Percentiles rank a stretch among this genome's conserved stretches.
phyloP scores from a whole-genome alignment of 2,797 vertebrate species.

The Petrocephalus sullivani region DNA sequence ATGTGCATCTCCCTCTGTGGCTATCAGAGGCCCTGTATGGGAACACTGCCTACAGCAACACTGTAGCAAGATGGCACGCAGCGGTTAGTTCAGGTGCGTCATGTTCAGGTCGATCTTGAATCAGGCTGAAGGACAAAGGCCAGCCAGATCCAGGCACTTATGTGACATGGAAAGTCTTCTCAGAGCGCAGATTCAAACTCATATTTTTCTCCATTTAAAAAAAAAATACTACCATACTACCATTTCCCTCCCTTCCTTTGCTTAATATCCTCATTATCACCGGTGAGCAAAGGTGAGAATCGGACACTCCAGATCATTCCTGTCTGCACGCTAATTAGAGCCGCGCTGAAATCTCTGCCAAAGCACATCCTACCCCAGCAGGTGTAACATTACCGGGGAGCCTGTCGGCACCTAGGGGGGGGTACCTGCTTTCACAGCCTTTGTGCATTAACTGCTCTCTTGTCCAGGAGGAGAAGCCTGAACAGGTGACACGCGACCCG shows the following conservation, averaged over 20 bases:
- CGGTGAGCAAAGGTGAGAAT: conserved; percentile 40
- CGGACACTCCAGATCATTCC: conserved; percentile 3
- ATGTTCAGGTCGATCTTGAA: neutral
- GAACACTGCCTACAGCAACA: neutral
- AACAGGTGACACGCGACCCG: conserved; percentile 97
- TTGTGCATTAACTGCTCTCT: conserved; percentile 70
- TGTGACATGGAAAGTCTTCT: neutral
- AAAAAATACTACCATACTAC: neutral
- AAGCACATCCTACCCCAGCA: conserved; percentile 36
- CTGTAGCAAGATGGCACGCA: neutral
- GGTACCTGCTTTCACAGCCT: conserved; percentile 61
- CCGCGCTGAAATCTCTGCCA: conserved; percentile 16
- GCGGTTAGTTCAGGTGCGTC: neutral
- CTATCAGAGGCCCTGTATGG: neutral
- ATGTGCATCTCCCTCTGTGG: neutral
- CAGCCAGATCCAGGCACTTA: neutral
- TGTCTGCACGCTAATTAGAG: conserved; percentile 24
- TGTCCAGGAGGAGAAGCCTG: conserved; percentile 74
- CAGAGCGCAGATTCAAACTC: neutral
- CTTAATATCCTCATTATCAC: conserved; percentile 42
- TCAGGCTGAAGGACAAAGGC: neutral
- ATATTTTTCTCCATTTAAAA: neutral
- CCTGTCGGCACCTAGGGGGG: conserved; percentile 31
- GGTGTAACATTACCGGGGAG: conserved; percentile 47
- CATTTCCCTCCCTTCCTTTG: neutral